Evolutionary conservation across 2,797 vertebrate genomes (phyloP).

Genomic region (Lophius americanus): DNA sequence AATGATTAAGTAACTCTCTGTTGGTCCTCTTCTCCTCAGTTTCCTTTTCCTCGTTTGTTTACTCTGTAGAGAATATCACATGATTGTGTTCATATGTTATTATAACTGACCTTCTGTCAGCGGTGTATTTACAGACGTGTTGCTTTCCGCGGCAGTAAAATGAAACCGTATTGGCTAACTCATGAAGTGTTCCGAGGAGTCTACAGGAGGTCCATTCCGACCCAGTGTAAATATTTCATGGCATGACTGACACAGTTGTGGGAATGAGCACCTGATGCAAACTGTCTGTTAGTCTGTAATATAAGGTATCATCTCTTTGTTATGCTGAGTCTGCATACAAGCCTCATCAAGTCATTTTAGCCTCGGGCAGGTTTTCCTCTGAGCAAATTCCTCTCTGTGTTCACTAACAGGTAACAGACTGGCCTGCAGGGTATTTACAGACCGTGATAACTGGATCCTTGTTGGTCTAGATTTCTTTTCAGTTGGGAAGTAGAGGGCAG

Average conservation of each 20-base stretch:
- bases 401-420: constrained; percentile 11
- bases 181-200: constrained; percentile 24
- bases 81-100: background rate
- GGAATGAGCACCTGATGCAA: constrained; percentile 27
- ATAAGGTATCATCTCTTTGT: constrained; percentile 25
- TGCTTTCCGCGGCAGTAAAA: constrained; percentile 36
- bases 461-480: background rate
- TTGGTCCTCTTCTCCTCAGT: background rate
- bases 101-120: background rate
- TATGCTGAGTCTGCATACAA: constrained; percentile 37
- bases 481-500: too few relatives aligned
- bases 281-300: background rate
- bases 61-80: background rate
- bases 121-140: background rate
- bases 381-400: background rate
- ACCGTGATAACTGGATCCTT: constrained; percentile 21
- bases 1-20: too few relatives aligned
- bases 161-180: constrained; percentile 41
- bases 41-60: background rate
- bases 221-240: constrained; percentile 68
- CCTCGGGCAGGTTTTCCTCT: background rate
- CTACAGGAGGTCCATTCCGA: constrained; percentile 39
- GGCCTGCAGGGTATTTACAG: constrained; percentile 7
- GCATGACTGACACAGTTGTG: constrained; percentile 22
- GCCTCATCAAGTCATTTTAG: constrained; percentile 43